phyloP scores from a whole-genome alignment of 2,888 invertebrate genomes.

The Aleiodes leptofemur region DNA sequence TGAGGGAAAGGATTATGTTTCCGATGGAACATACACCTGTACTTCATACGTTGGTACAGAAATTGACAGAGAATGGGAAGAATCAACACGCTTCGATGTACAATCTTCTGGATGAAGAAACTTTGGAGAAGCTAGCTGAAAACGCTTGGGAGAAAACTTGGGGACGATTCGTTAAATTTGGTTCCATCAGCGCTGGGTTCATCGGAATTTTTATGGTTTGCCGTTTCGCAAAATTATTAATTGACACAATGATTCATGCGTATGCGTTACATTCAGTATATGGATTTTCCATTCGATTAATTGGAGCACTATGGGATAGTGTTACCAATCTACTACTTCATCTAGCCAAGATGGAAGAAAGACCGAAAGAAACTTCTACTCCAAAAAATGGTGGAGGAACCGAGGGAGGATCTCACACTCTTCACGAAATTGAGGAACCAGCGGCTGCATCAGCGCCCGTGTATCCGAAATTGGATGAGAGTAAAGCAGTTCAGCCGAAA shows the following conservation, averaged over 20 bases:
- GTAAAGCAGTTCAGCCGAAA: no score
- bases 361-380: no score
- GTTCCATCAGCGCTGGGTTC: no score
- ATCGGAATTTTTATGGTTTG: slow-evolving; percentile 2
- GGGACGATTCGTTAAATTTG: no score
- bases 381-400: no score
- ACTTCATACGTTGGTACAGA: slow-evolving; percentile 31
- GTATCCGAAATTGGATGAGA: no score
- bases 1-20: slow-evolving; percentile 47
- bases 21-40: slow-evolving; percentile 45
- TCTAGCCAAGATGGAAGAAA: neutral
- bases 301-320: slow-evolving; percentile 38
- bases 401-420: no score
- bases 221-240: slow-evolving; percentile 20
- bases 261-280: neutral
- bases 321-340: slow-evolving; percentile 27
- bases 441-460: no score
- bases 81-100: slow-evolving; percentile 38
- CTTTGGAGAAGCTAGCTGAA: neutral
- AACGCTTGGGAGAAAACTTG: neutral
- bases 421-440: no score
- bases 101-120: slow-evolving; percentile 20
- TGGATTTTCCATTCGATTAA: slow-evolving; percentile 15
- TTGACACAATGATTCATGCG: slow-evolving; percentile 37
- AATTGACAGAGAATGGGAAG: slow-evolving; percentile 21